Percentiles rank a stretch among this genome's conserved stretches.
Evolutionary conservation across 2,113 vertebrate genomes (phyloP).

Genomic region (Prunella himalayana): DNA sequence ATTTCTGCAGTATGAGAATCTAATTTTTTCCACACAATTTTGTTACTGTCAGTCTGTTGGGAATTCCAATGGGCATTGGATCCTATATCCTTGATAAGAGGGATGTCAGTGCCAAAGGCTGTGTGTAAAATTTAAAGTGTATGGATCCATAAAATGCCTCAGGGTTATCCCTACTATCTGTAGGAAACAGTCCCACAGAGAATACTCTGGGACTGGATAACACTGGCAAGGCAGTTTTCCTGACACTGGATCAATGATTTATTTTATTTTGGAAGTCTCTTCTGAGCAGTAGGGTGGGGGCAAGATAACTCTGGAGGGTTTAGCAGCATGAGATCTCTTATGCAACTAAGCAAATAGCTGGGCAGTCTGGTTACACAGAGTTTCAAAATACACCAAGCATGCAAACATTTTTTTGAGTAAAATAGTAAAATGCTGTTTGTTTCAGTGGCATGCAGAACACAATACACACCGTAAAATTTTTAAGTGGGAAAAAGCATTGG

Average conservation of each 20-base stretch:
- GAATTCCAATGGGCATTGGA: neutral
- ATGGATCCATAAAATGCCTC: neutral
- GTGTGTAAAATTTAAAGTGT: neutral
- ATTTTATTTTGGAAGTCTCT: constrained; percentile 35
- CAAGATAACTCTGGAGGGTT: constrained; percentile 12
- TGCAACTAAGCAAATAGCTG: constrained; percentile 46
- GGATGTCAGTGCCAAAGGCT: neutral
- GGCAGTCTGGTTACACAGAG: neutral
- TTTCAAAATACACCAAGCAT: constrained; percentile 18
- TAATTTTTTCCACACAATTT: neutral
- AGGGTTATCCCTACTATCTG: neutral
- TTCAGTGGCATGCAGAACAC: neutral
- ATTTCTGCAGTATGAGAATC: neutral
- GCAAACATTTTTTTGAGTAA: neutral
- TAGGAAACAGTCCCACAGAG: neutral
- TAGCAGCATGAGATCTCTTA: constrained; percentile 35
- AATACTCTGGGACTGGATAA: neutral
- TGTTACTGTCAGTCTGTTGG: neutral
- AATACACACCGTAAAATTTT: neutral
- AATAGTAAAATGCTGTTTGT: neutral
- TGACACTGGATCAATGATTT: constrained; percentile 23
- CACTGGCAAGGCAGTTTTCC: neutral
- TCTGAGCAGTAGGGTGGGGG: neutral
- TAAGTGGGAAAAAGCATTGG: neutral
- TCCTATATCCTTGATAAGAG: neutral